Evolutionary conservation across 2,797 vertebrate species (phyloP), one percentile per base, ranked within the genome.

Genomic region (Poecile montanus): DNA sequence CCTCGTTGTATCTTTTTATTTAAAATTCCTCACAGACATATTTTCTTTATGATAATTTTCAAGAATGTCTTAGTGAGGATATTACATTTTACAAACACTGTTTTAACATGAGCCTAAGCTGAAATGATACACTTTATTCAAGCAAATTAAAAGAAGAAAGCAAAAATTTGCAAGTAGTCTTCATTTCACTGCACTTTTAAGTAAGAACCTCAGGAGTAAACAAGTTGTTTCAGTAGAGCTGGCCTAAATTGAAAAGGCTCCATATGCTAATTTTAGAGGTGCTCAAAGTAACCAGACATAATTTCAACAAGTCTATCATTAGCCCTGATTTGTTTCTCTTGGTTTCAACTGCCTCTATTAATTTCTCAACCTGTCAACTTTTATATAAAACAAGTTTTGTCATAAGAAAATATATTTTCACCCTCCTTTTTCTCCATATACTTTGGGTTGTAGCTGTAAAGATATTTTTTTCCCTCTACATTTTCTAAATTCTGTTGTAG

Each of bases 121-220:
- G 23, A 85, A 81, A 67, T 16, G 0, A 29, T 56, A 26, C 21
- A 51, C 25, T 81, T 79, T 17, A 42, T 78, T 80, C 63, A 70
- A 60, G 51, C 1, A 80, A 95, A 83, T 81, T 77, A 72, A 84
- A 88, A 71, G 40, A 63, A 95, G 57, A 91, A 91, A 94, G 62
- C 5, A 70, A 62, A 85, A 86, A 85, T 89, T 75, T 80, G 38
- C 19, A 60, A 92, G 45, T 14, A 62, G 54, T 66, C 30, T 73
- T 88, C 85, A 89, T 94, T 95, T 91, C 84, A 77, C 22, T 61
- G 14, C 32, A 58, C 36, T 88, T 88, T 54, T 71, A 76, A 76
- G 40, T 23, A 61, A 44, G 76, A 70, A 82, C 32, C 79, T 94
- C 57, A 40, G 40, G 68, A 92, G 72, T 87, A 87, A 94, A 72